These are phyloP conservation scores for Brachyalestes nurse DNA, from an alignment of 2,797 vertebrate species.

Conservation along the genomic window DNA sequence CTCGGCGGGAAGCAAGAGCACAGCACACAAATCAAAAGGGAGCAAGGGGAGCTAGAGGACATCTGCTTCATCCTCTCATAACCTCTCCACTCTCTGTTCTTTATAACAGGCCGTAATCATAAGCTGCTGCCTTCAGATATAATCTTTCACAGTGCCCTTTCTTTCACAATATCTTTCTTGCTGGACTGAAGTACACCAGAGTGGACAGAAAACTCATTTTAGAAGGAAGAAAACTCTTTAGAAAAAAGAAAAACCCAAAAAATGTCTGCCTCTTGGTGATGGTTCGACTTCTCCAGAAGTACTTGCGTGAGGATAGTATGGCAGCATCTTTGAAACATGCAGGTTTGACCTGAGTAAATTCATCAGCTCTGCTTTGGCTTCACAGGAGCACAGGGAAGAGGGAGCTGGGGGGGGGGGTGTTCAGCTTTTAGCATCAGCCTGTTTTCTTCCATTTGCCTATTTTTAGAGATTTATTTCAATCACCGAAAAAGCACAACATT, in stretches of 20 bases:
- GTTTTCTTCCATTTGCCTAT: conserved; percentile 12
- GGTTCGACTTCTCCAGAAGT: too few relatives aligned
- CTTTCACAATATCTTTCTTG: conserved; percentile 34
- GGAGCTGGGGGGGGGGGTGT: not conserved
- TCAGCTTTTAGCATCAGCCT: not conserved
- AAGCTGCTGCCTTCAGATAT: conserved; percentile 47
- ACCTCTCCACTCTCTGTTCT: conserved; percentile 28
- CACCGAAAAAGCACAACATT: conserved; percentile 28
- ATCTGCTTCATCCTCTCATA: conserved; percentile 9
- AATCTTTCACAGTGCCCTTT: conserved; percentile 34
- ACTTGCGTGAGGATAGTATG: conserved; percentile 15
- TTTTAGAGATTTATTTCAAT: conserved; percentile 33
- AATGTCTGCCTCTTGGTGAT: not conserved
- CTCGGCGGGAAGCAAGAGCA: not conserved
- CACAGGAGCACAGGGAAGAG: conserved; percentile 25
- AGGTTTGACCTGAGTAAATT: conserved; percentile 32
- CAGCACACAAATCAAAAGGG: conserved; percentile 11
- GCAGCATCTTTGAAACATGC: not conserved
- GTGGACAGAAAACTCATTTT: conserved; percentile 44
- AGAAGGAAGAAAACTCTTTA: conserved; percentile 7
- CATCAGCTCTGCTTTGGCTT: conserved; percentile 40
- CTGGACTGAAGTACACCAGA: conserved; percentile 30
- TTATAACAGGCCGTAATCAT: conserved; percentile 35
- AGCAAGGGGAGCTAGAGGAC: conserved; percentile 24
- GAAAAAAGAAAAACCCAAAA: conserved; percentile 9